Base-by-base conservation (phyloP, 2,797 vertebrate species). In the Sphenodon punctatus region DNA sequence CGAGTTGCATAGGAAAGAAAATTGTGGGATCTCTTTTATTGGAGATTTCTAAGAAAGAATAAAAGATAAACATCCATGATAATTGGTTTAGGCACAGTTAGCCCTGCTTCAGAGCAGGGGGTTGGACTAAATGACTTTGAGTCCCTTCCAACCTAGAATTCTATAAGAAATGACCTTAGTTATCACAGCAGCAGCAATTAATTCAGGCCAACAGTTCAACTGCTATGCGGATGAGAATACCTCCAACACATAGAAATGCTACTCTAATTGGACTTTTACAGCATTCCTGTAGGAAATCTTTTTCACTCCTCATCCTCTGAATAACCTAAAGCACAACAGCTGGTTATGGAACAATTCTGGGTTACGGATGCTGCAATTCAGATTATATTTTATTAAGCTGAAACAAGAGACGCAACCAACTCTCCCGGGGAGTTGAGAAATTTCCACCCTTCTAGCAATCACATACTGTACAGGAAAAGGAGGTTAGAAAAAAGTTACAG, bases 381-480 rank as follows among this genome's bases (percentile, higher is more conserved):
- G 80, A 92, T 92, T 93, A 75, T 87, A 88, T 90, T 93, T 94
- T 94, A 93, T 94, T 92, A 92, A 93, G 59, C 56, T 92, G 90
- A 93, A 94, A 93, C 60, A 70, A 88, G 88, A 94, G 91, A 84
- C 82, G 55, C 2, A 73, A 45, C 83, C 86, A 85, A 92, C 84
- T 91, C 90, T 92, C 95, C 76, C 32, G 91, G 95, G 93, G 95
- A 96, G 95, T 96, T 96, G 94, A 96, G 88, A 93, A 95, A 93
- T 95, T 95, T 92, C 93, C 87, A 88, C 92, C 89, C 93, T 82
- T 77, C 82, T 81, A 91, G 92, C 91, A 92, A 94, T 92, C 93
- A 90, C 92, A 93, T 71, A 92, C 88, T 88, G 65, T 93, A 93
- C 93, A 93, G 95, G 95, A 95, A 96, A 95, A 94, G 92, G 90